These are phyloP conservation scores for Theocolax elegans DNA, from an alignment of 1,140 invertebrate species.

Conservation along the genomic window DNA sequence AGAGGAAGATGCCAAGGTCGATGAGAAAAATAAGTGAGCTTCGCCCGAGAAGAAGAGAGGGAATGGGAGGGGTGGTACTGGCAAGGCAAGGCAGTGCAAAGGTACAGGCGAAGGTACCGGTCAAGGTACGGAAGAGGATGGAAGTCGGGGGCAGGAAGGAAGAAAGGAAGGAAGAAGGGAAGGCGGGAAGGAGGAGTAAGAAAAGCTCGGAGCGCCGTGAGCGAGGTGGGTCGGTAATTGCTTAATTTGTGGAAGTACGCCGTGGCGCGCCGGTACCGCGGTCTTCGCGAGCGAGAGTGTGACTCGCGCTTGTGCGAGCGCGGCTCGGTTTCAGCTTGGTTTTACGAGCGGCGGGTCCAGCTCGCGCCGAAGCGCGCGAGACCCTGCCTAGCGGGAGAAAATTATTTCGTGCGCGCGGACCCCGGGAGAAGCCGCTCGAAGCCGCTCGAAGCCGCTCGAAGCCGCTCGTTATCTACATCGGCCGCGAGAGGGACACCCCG, in stretches of 20 bases:
- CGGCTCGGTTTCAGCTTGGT: slow-evolving; percentile 54
- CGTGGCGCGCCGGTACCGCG: slow-evolving; percentile 40
- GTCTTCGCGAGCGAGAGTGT: slow-evolving; percentile 35
- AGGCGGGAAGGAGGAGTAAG: not conserved
- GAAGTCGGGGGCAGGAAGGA: slow-evolving; percentile 36
- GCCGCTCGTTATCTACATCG: not conserved
- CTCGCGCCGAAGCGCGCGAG: not conserved
- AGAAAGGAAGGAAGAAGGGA: not conserved
- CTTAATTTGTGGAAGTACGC: slow-evolving; percentile 65
- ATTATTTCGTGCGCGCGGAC: not conserved
- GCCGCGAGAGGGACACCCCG: too few species aligned
- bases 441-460: too few species aligned
- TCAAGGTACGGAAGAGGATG: too few species aligned
- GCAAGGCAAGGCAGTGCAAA: too few species aligned
- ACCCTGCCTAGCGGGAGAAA: not conserved
- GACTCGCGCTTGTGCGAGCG: slow-evolving; percentile 44
- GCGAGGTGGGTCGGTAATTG: slow-evolving; percentile 61
- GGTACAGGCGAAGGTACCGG: too few species aligned
- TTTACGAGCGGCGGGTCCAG: slow-evolving; percentile 54
- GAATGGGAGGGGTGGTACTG: too few species aligned
- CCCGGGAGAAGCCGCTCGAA: too few species aligned
- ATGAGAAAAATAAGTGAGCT: not conserved
- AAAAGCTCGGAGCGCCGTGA: slow-evolving; percentile 40
- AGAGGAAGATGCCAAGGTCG: slow-evolving; percentile 7
- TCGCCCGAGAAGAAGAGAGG: too few species aligned